Evolutionary conservation across 2,888 invertebrate genomes (phyloP), one percentile per base, ranked within the genome.

Genomic region (Syrphus vitripennis): DNA sequence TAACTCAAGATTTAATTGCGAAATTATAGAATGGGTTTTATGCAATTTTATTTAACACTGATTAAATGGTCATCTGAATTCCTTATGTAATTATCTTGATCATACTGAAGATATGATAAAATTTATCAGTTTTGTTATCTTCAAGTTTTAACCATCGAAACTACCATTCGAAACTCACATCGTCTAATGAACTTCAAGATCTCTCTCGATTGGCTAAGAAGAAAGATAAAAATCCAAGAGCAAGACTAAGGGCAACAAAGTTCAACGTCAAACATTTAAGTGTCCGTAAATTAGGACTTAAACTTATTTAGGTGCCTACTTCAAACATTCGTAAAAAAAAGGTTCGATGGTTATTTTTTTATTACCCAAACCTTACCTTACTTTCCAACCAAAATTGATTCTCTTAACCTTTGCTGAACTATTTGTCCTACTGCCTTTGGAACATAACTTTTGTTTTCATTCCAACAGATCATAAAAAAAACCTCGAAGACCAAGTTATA

Each of bases 401-500:
- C 29, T 37, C 37, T 59, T 37, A 37, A 59, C 34, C 59, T 59
- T 34, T 19, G 3, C 9, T 59, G 59, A 59, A 59, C 59, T 59
- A 29, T 59, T 37, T 14, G 59, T 37, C 59, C 59, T 59, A 59
- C 34, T 59, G 37, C 59, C 14, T 59, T 59, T 37, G 55, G 55
- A 37, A 34, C n/a, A 37, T 59, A 59, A 59, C 59, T 59, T 14
- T 59, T 59, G 37, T 59, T 59, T 59, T 59, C 59, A 7, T 59
- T 21, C 4, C 7, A 1, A 1, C 12, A 19, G 6, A 31, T 31
- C 7, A 55, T 12, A 21, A 31, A 34, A 31, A 12, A 26, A 14
- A 21, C 59, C 34, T 14, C 34, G 4, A 57, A 50, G 24, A 50
- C 5, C 24, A 3, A 12, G n/a, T 14, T 10, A 10, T 42, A 3